Evolutionary conservation across 1,140 invertebrate genomes (phyloP).

Genomic region (Agrypnia vestita): DNA sequence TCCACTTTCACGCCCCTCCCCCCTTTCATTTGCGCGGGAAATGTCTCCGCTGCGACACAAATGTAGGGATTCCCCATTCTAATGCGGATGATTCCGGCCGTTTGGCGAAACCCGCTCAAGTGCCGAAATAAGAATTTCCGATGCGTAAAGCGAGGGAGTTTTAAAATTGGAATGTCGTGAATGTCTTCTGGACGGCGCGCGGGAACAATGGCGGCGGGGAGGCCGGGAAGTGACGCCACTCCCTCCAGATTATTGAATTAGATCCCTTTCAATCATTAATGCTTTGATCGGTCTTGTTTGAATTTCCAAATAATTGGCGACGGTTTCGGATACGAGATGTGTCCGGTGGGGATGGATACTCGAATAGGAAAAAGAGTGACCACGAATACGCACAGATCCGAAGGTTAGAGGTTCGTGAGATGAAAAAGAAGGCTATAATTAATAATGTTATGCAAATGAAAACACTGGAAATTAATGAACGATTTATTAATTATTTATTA

Average conservation of each 20-base stretch:
- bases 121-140: constrained; percentile 58
- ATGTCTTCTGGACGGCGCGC: constrained; percentile 48
- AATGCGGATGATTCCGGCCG: constrained; percentile 38
- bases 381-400: too few relatives aligned
- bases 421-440: too few relatives aligned
- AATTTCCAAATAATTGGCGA: too few relatives aligned
- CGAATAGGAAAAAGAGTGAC: too few relatives aligned
- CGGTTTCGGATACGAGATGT: too few relatives aligned
- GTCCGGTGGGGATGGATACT: too few relatives aligned
- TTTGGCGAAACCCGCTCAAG: constrained; percentile 48
- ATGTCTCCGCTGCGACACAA: constrained; percentile 34
- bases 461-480: too few relatives aligned
- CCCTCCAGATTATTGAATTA: constrained; percentile 39
- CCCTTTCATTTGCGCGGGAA: constrained; percentile 9
- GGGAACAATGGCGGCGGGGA: constrained; percentile 38
- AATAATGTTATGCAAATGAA: too few relatives aligned
- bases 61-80: constrained; percentile 2
- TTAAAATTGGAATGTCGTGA: constrained; percentile 62
- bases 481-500: too few relatives aligned
- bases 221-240: not conserved
- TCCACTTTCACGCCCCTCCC: not conserved
- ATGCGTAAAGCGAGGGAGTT: constrained; percentile 44
- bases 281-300: constrained; percentile 27
- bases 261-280: constrained; percentile 33
- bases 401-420: too few relatives aligned